Base-by-base conservation (phyloP, 92 coral and sea anemone species). In the Parazoanthus swiftii region DNA sequence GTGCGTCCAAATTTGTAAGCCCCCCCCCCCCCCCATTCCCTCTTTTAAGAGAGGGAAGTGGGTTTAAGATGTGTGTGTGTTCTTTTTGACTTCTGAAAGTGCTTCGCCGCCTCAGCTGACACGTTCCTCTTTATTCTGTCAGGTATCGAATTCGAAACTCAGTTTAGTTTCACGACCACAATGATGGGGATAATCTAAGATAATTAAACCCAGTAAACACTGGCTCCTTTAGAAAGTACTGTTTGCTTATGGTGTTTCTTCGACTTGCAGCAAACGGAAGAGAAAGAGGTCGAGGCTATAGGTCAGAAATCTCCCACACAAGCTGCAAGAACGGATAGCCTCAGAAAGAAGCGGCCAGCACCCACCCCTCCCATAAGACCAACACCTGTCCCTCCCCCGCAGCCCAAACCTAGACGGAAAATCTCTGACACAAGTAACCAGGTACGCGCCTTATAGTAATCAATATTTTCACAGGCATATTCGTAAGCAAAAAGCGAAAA, bases 331-430 rank as follows among this genome's bases (percentile, higher is more conserved):
- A n/a, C 72, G 73, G 85, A 88, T 1, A 73, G 71, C 42, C 85
- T 88, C 51, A 89, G 80, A 50, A 86, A 74, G 51, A 90, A 81
- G 85, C 85, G 90, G 13, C 84, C 67, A 1, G 86, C 92, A 8
- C 92, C 90, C 26, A 67, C 56, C 21, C 81, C 86, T 43, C 88
- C 89, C 43, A 25, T 23, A 33, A 58, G 68, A 42, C 58, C 85
- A 2, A 37, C 86, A 42, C 86, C 20, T 18, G 44, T 8, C 77
- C 86, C 25, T 29, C 63, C 77, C 33, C 86, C 86, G 20, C 77
- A 82, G 77, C 86, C 86, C 59, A 82, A 82, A 82, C 86, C 86
- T 11, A 72, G 86, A 46, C 29, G 77, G 26, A 82, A 67, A 70
- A 44, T 73, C 13, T 65, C 86, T 13, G 86, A 82, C 3, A n/a